Conservation (phyloP, 2,888 invertebrate species). For the Leptinotarsa peninsularis region DNA sequence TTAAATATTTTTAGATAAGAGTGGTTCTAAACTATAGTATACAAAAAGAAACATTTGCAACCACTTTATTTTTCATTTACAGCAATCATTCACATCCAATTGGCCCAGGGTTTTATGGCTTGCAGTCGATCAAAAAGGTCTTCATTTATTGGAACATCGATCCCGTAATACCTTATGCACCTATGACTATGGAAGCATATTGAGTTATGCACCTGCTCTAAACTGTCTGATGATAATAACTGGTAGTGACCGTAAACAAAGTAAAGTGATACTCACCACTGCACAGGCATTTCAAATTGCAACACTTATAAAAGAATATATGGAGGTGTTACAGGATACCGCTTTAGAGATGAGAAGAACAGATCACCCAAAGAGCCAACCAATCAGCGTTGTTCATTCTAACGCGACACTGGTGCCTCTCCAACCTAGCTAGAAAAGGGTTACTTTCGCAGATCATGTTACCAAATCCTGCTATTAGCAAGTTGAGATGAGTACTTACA, state of each 20-base stretch:
- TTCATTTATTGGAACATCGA: constrained; percentile 89
- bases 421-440: constrained; percentile 71
- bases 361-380: constrained; percentile 64
- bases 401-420: constrained; percentile 72
- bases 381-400: constrained; percentile 65
- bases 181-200: constrained; percentile 89
- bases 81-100: constrained; percentile 96
- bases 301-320: constrained; percentile 90
- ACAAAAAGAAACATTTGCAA: too few relatives aligned
- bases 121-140: constrained; percentile 91
- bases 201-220: constrained; percentile 91
- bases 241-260: constrained; percentile 88
- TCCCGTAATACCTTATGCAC: constrained; percentile 90
- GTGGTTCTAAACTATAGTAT: too few relatives aligned
- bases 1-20: too few relatives aligned
- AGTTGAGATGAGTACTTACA: constrained; percentile 20
- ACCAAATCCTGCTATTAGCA: constrained; percentile 57
- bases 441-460: constrained; percentile 67
- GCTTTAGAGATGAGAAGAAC: constrained; percentile 58
- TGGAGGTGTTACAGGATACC: constrained; percentile 69
- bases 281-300: constrained; percentile 94
- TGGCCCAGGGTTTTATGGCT: constrained; percentile 95
- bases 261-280: constrained; percentile 91
- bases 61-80: constrained; percentile 44
- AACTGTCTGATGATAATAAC: constrained; percentile 95